These are phyloP conservation scores for Strix uralensis DNA, from an alignment of 2,113 vertebrate genomes.

Conservation along the genomic window DNA sequence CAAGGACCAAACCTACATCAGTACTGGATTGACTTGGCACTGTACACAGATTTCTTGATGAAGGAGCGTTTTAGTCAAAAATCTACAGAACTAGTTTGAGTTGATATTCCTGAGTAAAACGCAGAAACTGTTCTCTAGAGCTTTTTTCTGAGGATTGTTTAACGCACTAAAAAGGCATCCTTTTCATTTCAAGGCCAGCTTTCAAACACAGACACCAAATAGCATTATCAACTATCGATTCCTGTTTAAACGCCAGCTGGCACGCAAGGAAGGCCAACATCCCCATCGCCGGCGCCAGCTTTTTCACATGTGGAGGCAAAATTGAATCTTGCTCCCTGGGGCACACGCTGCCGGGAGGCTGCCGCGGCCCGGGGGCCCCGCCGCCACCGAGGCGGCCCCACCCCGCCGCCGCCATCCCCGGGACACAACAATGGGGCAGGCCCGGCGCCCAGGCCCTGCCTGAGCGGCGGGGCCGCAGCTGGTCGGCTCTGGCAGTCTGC, in stretches of 20 bases:
- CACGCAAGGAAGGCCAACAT: neutral
- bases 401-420: neutral
- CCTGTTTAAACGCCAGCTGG: neutral
- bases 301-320: neutral
- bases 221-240: neutral
- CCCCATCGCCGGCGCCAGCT: neutral
- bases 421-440: neutral
- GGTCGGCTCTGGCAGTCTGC: neutral
- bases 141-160: neutral
- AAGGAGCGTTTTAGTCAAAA: neutral
- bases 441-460: neutral
- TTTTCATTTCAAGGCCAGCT: neutral
- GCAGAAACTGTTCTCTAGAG: neutral
- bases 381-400: fast-evolving
- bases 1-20: fast-evolving
- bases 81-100: neutral
- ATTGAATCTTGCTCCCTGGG: neutral
- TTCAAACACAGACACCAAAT: neutral
- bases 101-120: neutral
- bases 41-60: neutral
- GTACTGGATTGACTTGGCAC: neutral
- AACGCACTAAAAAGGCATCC: neutral
- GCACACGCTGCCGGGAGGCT: no score
- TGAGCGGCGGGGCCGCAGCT: neutral
- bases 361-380: no score